Evolutionary conservation across 2,113 vertebrate genomes (phyloP).

Genomic region (Microtus richardsoni): DNA sequence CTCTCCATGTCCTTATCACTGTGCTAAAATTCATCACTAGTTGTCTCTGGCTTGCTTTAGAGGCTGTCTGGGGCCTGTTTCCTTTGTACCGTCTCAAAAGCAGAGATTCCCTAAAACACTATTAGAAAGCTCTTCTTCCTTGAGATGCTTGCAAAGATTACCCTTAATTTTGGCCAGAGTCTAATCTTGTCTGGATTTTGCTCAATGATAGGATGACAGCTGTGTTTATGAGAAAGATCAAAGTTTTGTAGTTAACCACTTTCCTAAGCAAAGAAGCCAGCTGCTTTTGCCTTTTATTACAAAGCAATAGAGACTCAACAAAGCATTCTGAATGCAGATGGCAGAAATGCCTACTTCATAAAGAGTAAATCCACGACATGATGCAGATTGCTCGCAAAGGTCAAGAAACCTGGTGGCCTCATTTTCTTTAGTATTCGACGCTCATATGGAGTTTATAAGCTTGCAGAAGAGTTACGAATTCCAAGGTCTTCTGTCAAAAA

Average conservation of each 20-base stretch:
- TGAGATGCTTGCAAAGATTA: slow-evolving; percentile 69
- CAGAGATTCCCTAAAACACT: slow-evolving; percentile 71
- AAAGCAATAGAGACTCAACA: slow-evolving; percentile 58
- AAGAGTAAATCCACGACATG: slow-evolving; percentile 54
- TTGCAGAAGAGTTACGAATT: slow-evolving; percentile 69
- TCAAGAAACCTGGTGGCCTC: slow-evolving; percentile 71
- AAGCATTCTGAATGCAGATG: slow-evolving; percentile 55
- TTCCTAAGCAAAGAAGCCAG: slow-evolving; percentile 64
- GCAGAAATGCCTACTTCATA: slow-evolving; percentile 39
- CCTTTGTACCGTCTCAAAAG: slow-evolving; percentile 64
- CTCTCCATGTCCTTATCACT: slow-evolving; percentile 23
- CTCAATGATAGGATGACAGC: slow-evolving; percentile 61
- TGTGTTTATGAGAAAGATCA: slow-evolving; percentile 68
- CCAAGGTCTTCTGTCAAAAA: slow-evolving; percentile 73
- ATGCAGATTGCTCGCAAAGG: slow-evolving; percentile 54
- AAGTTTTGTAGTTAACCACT: slow-evolving; percentile 67
- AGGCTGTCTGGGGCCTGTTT: slow-evolving; percentile 48
- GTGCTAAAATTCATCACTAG: slow-evolving; percentile 51
- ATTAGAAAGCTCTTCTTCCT: slow-evolving; percentile 70
- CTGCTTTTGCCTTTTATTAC: slow-evolving; percentile 63
- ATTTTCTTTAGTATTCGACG: slow-evolving; percentile 31
- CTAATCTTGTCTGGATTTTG: slow-evolving; percentile 68
- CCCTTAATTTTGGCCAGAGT: slow-evolving; percentile 53
- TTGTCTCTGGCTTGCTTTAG: slow-evolving; percentile 49
- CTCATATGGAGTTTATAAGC: slow-evolving; percentile 67